Conservation (phyloP, 1,140 invertebrate species). For the Listronotus oregonensis region DNA sequence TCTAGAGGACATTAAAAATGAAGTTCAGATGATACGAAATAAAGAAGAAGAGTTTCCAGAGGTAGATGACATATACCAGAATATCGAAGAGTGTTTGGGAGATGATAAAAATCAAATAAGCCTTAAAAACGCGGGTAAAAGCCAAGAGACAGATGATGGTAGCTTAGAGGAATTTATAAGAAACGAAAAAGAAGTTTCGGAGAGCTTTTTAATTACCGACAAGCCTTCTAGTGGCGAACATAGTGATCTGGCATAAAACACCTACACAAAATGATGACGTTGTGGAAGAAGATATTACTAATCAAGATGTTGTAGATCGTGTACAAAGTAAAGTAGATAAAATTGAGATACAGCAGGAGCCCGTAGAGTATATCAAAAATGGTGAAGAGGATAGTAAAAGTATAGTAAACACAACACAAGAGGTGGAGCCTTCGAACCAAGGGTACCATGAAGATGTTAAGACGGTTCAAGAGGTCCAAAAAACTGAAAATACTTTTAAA, state of each 20-base stretch:
- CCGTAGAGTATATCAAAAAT: neutral
- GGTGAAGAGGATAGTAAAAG: neutral
- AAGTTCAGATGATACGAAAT: neutral
- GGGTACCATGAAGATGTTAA: too few species aligned
- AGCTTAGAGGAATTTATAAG: slow-evolving; percentile 35
- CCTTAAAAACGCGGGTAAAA: slow-evolving; percentile 6
- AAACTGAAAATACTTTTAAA: neutral
- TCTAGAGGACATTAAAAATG: slow-evolving; percentile 13
- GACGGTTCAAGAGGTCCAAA: neutral
- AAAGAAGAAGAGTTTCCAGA: slow-evolving; percentile 15
- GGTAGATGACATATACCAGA: slow-evolving; percentile 42
- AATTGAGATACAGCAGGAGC: neutral
- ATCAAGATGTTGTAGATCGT: slow-evolving; percentile 1
- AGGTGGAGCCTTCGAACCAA: too few species aligned
- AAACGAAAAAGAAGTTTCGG: slow-evolving; percentile 22
- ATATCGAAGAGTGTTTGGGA: slow-evolving; percentile 33
- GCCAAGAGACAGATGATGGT: slow-evolving; percentile 24
- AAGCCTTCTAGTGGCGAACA: neutral
- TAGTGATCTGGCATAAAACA: neutral
- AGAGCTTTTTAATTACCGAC: slow-evolving; percentile 8
- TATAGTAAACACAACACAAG: slow-evolving; percentile 3
- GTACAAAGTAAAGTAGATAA: neutral
- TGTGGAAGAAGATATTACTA: neutral
- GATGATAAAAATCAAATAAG: neutral
- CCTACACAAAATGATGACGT: neutral